Percentiles rank a stretch among this genome's conserved stretches.
Conservation (phyloP, 2,888 invertebrate species). For the Corbicula japonica region DNA sequence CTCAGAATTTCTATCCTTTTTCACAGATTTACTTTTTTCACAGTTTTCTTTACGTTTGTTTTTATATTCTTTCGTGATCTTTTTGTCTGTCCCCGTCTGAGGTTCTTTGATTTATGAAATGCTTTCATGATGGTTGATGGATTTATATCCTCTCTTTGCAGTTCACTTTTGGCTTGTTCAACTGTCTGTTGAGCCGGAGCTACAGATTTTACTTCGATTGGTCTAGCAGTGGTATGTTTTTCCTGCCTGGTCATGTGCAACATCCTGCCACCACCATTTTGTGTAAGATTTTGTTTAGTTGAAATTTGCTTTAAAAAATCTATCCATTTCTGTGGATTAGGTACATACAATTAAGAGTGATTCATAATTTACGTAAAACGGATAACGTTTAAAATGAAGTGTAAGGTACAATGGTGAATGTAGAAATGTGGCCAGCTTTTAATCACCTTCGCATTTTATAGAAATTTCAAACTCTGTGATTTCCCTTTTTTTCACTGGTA, state of each 20-base stretch:
- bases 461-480: too few relatives aligned
- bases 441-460: too few relatives aligned
- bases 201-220: not conserved
- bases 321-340: too few relatives aligned
- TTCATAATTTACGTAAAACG: too few relatives aligned
- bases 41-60: not conserved
- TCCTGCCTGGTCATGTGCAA: not conserved
- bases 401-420: too few relatives aligned
- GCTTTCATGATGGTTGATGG: not conserved
- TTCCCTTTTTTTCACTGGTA: too few relatives aligned
- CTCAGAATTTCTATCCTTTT: not conserved
- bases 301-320: too few relatives aligned
- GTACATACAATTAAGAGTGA: too few relatives aligned
- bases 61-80: not conserved
- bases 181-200: not conserved
- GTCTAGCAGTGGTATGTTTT: not conserved
- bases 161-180: constrained; percentile 3
- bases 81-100: not conserved
- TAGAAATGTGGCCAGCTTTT: too few relatives aligned
- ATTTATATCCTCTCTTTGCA: constrained; percentile 9
- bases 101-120: not conserved
- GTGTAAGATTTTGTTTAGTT: too few relatives aligned
- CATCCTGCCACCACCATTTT: constrained; percentile 13
- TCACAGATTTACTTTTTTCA: constrained; percentile 1
- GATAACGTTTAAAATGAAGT: too few relatives aligned